Evolutionary conservation across 64 coral and sea anemone species (phyloP).

Genomic region (Exaiptasia diaphana): DNA sequence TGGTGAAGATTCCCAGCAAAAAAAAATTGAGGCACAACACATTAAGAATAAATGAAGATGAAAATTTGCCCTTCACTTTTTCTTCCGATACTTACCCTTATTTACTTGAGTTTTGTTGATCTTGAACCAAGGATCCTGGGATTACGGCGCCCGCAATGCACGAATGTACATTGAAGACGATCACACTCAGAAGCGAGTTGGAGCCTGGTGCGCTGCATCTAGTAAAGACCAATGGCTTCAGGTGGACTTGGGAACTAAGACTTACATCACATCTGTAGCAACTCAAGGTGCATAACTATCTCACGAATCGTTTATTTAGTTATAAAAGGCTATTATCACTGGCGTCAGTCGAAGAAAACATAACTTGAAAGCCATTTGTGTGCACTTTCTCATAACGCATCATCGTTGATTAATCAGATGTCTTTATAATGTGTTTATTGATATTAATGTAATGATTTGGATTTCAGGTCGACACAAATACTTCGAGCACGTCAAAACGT

Average conservation of each 20-base stretch:
- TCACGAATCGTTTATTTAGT: not conserved
- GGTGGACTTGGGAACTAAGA: conserved; percentile 62
- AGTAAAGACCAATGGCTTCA: conserved; percentile 77
- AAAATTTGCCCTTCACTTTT: too few species aligned
- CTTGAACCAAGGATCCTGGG: conserved; percentile 50
- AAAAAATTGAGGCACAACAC: too few species aligned
- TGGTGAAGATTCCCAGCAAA: too few species aligned
- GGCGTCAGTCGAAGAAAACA: too few species aligned
- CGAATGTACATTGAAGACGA: conserved; percentile 63
- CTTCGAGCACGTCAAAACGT: conserved; percentile 59
- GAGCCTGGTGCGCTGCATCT: conserved; percentile 68
- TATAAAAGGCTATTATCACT: too few species aligned
- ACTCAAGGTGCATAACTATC: conserved; percentile 58
- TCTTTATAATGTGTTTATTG: too few species aligned
- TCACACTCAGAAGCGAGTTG: conserved; percentile 47
- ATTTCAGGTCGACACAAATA: conserved; percentile 36
- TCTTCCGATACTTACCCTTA: too few species aligned
- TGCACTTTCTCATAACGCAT: too few species aligned
- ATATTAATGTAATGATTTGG: too few species aligned
- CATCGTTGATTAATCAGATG: too few species aligned
- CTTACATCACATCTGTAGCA: conserved; percentile 58
- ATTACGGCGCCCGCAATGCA: conserved; percentile 66
- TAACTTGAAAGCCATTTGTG: too few species aligned
- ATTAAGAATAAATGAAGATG: too few species aligned
- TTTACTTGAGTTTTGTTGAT: not conserved